A percentile compares a stretch with the other conserved stretches of the same genome.
Evolutionary conservation across 1,140 invertebrate species (phyloP).

Genomic region (Mya arenaria): DNA sequence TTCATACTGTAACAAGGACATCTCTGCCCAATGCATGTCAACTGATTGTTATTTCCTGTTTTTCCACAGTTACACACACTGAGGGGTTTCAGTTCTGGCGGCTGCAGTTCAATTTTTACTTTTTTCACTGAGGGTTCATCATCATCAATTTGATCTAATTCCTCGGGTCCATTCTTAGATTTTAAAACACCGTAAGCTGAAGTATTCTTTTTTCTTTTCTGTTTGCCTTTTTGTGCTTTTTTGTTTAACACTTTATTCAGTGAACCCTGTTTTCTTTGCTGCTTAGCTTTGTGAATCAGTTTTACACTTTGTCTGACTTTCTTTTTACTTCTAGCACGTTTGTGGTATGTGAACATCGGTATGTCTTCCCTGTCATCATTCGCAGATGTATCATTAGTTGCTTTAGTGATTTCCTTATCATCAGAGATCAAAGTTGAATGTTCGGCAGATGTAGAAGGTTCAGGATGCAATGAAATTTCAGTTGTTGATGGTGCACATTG

Average conservation of each 20-base stretch:
- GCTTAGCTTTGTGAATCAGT: too few species aligned
- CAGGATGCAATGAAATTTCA: background rate
- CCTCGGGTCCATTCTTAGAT: background rate
- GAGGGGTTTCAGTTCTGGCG: slow-evolving; percentile 49
- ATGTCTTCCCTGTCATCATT: too few species aligned
- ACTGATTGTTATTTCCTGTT: slow-evolving; percentile 92
- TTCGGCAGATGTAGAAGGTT: too few species aligned
- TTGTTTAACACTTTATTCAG: too few species aligned
- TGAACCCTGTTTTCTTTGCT: too few species aligned
- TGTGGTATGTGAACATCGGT: too few species aligned
- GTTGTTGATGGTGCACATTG: background rate
- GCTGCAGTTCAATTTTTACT: slow-evolving; percentile 41
- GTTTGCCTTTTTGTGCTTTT: background rate
- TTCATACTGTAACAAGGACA: slow-evolving; percentile 95
- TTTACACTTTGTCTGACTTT: too few species aligned
- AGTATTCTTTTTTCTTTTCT: background rate
- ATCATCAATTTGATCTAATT: slow-evolving; percentile 22
- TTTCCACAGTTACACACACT: slow-evolving; percentile 93
- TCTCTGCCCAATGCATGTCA: slow-evolving; percentile 95
- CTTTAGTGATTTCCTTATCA: too few species aligned
- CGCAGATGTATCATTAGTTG: too few species aligned
- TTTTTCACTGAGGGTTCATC: slow-evolving; percentile 44
- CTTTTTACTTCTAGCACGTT: too few species aligned
- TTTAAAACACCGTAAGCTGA: too few species aligned
- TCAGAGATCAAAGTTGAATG: too few species aligned